Base-by-base conservation (phyloP, 2,888 invertebrate species). In the Myopa tessellatipennis region DNA sequence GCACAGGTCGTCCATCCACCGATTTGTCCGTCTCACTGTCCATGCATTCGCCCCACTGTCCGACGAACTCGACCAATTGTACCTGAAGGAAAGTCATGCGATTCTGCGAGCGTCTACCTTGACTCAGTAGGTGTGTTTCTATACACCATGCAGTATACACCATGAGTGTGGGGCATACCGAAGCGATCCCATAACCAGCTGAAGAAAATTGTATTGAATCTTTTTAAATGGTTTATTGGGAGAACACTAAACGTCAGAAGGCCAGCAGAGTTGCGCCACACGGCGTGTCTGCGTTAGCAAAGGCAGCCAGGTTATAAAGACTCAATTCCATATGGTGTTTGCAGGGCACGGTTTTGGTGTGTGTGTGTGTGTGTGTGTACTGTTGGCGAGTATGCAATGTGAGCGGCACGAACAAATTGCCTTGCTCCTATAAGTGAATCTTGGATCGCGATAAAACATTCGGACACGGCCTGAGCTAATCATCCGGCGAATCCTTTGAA, bases 121-220 rank as follows among this genome's bases (percentile, higher is more conserved):
- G 12, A 26, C 45, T 16, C 55, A n/a, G 55, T 16, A 74, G 74
- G 65, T 73, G 73, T 73, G 73, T 73, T 73, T 61, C 61, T 74
- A 52, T 74, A 45, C 73, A 73, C 73, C 61, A 45, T 14, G 45
- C 40, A 61, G n/a, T 6, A 60, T 38, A 60, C 61, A 18, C 38
- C 55, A 34, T 38, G 58, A 75, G 50, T 34, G 58, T 58, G 55
- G 36, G 14, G 34, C 38, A 71, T 69, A 8, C n/a, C 70, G 76
- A 58, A 60, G 63, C 65, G 77, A 77, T 81, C 82, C 85, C 84
- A 81, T 84, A 85, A 77, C 74, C 80, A 78, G 78, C 74, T 77
- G 77, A 76, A 77, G 77, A 76, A 77, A 78, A 77, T 79, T 67
- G 77, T 71, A 74, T 65, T 76, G 77, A 76, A 71, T 75, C 75